Evolutionary conservation across 1,140 invertebrate species (phyloP).

Genomic region (Drosophila simulans): DNA sequence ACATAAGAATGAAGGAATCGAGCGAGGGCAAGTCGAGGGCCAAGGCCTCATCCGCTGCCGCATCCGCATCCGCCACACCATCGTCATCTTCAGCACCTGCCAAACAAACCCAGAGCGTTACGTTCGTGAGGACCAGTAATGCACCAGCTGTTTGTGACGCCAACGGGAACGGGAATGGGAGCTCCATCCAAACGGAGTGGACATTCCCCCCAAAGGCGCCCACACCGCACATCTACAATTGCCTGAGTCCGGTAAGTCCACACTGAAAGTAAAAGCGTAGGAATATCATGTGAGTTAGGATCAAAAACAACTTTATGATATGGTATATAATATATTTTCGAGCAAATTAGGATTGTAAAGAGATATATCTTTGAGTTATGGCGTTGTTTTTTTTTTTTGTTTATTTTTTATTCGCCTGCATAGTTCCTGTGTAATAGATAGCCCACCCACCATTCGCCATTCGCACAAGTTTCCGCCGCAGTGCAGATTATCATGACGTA

Average conservation of each 20-base stretch:
- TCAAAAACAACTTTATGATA: neutral
- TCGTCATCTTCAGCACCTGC: constrained; percentile 13
- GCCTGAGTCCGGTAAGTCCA: constrained; percentile 90
- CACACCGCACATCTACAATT: constrained; percentile 89
- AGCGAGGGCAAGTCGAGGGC: constrained; percentile 37
- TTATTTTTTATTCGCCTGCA: no score
- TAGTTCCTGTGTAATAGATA: no score
- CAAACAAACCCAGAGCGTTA: constrained; percentile 61
- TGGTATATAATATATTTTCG: neutral
- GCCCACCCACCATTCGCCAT: neutral
- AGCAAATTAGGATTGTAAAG: neutral
- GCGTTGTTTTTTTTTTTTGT: neutral
- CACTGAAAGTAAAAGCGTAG: neutral
- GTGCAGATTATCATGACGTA: constrained; percentile 44
- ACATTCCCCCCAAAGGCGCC: constrained; percentile 91
- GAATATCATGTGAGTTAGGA: neutral
- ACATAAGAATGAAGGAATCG: constrained; percentile 39
- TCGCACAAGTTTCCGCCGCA: constrained; percentile 2
- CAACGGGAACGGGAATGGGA: constrained; percentile 36
- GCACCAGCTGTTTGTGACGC: constrained; percentile 33
- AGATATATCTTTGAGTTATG: neutral
- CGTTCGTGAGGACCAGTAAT: constrained; percentile 54
- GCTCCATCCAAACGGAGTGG: constrained; percentile 86
- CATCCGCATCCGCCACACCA: constrained; percentile 3
- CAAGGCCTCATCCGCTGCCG: constrained; percentile 6